Evolutionary conservation across 2,797 vertebrate species (phyloP).

Genomic region (Manis crassicaudata): DNA sequence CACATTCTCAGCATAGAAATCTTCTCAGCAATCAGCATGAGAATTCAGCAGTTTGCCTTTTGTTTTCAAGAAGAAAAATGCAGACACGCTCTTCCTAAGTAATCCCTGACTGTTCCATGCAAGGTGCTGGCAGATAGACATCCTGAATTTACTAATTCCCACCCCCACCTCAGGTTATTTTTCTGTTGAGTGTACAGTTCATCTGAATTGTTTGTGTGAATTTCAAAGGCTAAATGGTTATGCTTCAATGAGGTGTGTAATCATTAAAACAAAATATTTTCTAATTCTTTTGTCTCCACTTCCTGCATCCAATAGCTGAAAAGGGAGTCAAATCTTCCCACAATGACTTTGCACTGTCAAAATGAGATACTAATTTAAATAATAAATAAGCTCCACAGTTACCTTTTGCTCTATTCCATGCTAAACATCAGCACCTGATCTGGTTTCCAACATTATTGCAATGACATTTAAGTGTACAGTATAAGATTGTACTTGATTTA

Average conservation of each 20-base stretch:
- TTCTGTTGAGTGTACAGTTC: slow-evolving; percentile 81
- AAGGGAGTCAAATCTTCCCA: slow-evolving; percentile 75
- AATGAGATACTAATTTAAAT: slow-evolving; percentile 79
- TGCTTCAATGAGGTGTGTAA: slow-evolving; percentile 72
- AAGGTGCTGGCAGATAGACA: slow-evolving; percentile 78
- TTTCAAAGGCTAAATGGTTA: slow-evolving; percentile 82
- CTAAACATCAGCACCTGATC: slow-evolving; percentile 84
- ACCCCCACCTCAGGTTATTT: slow-evolving; percentile 55
- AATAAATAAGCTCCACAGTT: slow-evolving; percentile 82
- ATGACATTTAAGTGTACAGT: slow-evolving; percentile 74
- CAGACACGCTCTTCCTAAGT: slow-evolving; percentile 75
- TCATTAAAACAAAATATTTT: slow-evolving; percentile 82
- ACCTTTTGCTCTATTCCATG: slow-evolving; percentile 76
- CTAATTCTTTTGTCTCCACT: slow-evolving; percentile 80
- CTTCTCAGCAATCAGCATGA: slow-evolving; percentile 76
- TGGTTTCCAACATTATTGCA: slow-evolving; percentile 80
- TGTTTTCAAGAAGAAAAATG: slow-evolving; percentile 81
- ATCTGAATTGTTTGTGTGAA: slow-evolving; percentile 73
- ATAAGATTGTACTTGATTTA: slow-evolving; percentile 88
- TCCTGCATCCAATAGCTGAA: slow-evolving; percentile 69
- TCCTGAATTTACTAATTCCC: slow-evolving; percentile 77
- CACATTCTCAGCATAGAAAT: slow-evolving; percentile 66
- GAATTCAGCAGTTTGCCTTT: slow-evolving; percentile 75
- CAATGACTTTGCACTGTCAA: slow-evolving; percentile 81
- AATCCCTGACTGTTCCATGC: slow-evolving; percentile 75